Conservation (phyloP, 1,140 invertebrate genomes). For the Drosophila gunungcola region DNA sequence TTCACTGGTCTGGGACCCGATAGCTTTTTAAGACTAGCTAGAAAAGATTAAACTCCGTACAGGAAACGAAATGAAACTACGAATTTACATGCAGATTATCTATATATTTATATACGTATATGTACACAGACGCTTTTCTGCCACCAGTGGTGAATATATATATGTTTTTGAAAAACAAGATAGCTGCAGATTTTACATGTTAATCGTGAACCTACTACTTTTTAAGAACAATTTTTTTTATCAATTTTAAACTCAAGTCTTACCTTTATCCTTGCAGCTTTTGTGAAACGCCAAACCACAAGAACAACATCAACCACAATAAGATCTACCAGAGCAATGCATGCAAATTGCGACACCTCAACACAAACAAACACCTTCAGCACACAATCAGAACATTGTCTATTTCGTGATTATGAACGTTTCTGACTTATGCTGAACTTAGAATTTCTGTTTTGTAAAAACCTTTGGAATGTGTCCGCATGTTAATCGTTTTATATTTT, state of each 20-base stretch:
- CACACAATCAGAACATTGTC: constrained; percentile 40
- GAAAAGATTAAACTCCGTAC: constrained; percentile 41
- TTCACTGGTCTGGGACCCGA: constrained; percentile 45
- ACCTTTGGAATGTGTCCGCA: constrained; percentile 52
- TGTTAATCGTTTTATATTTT: constrained; percentile 51
- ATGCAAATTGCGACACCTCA: constrained; percentile 62
- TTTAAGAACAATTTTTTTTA: constrained; percentile 1
- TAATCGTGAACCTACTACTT: constrained; percentile 29
- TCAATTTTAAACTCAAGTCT: constrained; percentile 35
- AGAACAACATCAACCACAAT: constrained; percentile 32
- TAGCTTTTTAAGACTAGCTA: constrained; percentile 46
- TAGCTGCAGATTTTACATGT: constrained; percentile 44
- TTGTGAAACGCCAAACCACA: constrained; percentile 67
- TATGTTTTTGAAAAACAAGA: constrained; percentile 37
- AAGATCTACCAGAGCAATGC: constrained; percentile 65
- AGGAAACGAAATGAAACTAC: constrained; percentile 52
- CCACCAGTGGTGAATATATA: constrained; percentile 15
- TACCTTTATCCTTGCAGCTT: constrained; percentile 68
- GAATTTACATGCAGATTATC: constrained; percentile 63
- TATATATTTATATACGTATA: constrained; percentile 53
- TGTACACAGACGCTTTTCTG: constrained; percentile 15
- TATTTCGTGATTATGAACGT: constrained; percentile 29
- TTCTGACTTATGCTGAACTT: constrained; percentile 29
- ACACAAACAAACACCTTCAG: constrained; percentile 35
- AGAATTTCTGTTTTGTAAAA: constrained; percentile 40